Evolutionary conservation across 2,888 invertebrate genomes (phyloP), one percentile per base, ranked within the genome.

Genomic region (Hydraecia micacea): DNA sequence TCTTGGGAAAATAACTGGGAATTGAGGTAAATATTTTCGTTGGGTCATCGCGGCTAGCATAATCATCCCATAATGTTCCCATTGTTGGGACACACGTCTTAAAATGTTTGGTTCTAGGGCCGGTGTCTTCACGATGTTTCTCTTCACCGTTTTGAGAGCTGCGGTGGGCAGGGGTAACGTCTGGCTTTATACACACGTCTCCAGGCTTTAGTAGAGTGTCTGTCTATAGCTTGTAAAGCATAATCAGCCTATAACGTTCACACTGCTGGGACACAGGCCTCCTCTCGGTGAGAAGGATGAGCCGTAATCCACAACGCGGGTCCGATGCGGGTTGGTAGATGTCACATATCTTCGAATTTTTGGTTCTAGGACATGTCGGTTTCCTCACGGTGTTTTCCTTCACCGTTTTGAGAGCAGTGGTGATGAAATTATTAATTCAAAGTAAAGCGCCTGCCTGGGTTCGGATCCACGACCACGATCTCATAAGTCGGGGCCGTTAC

Each of bases 1-100:
- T 72, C 36, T 73, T 63, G 25, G 68, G 65, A n/a, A 75, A 62
- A 80, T 80, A 52, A 71, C 65, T 73, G 25, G 55, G 21, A 62
- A 67, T 82, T 58, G 15, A 32, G 21, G 36, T 58, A n/a, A 67
- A 65, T 15, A 2, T 32, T n/a, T 5, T 46, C 18, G 8, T 46
- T 25, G 18, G 18, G 9, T 25, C 36, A 15, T 21, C 2, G 5
- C 36, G 32, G 15, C 8, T 60, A 28, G n/a, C 15, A 28, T 28
- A 28, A 15, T 15, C 60, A 18, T 18, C 11, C 5, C 0, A 13
- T 55, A n/a, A n/a, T n/a, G 55, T n/a, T n/a, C n/a, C n/a, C 21
- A 58, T n/a, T 58, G 11, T 5, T n/a, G 55, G 55, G 52, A 52
- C 52, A 25, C 52, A 8, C 39, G 9, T 39, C 39, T 39, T 9